Evolutionary conservation across 2,113 vertebrate genomes (phyloP).

Genomic region (Rhinichthys klamathensis): DNA sequence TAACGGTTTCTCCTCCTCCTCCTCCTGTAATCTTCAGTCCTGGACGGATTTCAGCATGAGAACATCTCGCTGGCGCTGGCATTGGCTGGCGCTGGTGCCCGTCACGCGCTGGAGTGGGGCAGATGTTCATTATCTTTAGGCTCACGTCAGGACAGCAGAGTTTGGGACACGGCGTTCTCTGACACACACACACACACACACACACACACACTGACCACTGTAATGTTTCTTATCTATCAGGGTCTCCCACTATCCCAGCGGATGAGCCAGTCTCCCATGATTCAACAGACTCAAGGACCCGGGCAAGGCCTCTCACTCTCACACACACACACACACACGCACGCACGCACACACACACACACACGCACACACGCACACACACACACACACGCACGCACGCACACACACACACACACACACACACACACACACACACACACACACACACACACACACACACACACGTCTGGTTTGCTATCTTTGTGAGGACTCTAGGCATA

Average conservation of each 20-base stretch:
- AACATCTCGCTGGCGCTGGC: constrained; percentile 35
- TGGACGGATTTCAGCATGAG: neutral
- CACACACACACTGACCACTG: constrained; percentile 53
- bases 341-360: constrained; percentile 52
- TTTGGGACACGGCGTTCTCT: constrained; percentile 77
- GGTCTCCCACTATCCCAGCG: constrained; percentile 74
- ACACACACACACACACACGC: constrained; percentile 66
- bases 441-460: neutral
- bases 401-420: neutral
- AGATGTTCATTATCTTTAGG: constrained; percentile 68
- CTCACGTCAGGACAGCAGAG: constrained; percentile 34
- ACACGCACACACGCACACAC: constrained; percentile 66
- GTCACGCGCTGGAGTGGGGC: constrained; percentile 36
- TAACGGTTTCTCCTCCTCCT: constrained; percentile 81
- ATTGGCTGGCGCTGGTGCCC: constrained; percentile 52
- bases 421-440: neutral
- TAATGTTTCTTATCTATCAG: constrained; percentile 80
- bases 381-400: constrained; percentile 33
- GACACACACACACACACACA: too few relatives aligned
- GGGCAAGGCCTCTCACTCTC: constrained; percentile 80
- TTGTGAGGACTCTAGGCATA: too few relatives aligned
- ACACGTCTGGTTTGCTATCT: too few relatives aligned
- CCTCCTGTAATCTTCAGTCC: constrained; percentile 53
- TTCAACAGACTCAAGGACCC: constrained; percentile 81
- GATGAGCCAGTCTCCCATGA: constrained; percentile 63